A percentile compares a stretch with the other conserved stretches of the same genome.
Evolutionary conservation across 2,888 invertebrate species (phyloP).

Genomic region (Willowsia nigromaculata): DNA sequence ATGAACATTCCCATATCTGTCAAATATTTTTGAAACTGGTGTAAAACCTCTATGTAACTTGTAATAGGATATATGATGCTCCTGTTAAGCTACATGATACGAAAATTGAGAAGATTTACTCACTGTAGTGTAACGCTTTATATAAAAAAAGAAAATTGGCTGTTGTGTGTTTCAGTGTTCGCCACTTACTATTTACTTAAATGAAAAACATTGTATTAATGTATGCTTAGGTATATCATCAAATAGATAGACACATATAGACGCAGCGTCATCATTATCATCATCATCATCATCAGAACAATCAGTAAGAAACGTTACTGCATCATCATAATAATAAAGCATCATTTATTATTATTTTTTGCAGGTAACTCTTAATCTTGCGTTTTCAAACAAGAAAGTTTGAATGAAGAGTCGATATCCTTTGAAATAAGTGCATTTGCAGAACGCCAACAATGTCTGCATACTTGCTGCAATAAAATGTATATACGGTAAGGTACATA

Average conservation of each 20-base stretch:
- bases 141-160: conserved; percentile 61
- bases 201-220: neutral
- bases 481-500: neutral
- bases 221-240: neutral
- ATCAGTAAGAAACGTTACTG: neutral
- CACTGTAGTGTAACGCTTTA: conserved; percentile 68
- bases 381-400: conserved; percentile 59
- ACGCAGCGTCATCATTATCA: neutral
- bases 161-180: neutral
- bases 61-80: neutral
- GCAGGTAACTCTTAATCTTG: conserved; percentile 8
- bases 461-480: neutral
- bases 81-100: neutral
- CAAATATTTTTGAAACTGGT: neutral
- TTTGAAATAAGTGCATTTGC: neutral
- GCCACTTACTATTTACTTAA: neutral
- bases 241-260: neutral
- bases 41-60: too few species aligned
- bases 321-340: neutral
- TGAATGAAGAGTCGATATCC: neutral
- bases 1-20: neutral
- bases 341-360: neutral
- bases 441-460: neutral
- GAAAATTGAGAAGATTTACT: conserved; percentile 67
- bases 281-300: neutral